A percentile compares a stretch with the other conserved stretches of the same genome.
These are phyloP conservation scores for Noctua janthe DNA, from an alignment of 2,888 invertebrate genomes.

Conservation along the genomic window DNA sequence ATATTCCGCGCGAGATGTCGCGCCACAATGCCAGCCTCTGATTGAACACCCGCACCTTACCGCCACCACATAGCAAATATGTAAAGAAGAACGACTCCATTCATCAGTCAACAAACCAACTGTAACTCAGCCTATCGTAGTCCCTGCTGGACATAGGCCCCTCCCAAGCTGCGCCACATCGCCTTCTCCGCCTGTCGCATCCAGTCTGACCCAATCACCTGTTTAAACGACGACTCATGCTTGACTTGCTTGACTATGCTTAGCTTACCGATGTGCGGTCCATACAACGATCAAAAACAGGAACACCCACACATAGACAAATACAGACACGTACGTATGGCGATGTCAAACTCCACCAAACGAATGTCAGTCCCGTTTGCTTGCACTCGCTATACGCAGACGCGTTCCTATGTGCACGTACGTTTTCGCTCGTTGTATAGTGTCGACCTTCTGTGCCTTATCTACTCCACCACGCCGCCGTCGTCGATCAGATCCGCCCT, in stretches of 20 bases:
- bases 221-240: not conserved
- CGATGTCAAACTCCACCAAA: not conserved
- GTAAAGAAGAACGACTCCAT: not conserved
- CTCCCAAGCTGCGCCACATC: not conserved
- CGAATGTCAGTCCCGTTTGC: not conserved
- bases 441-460: not conserved
- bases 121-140: not conserved
- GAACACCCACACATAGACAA: not conserved
- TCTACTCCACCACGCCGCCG: not conserved
- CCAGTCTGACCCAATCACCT: not conserved
- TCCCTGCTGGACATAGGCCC: not conserved
- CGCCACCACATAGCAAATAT: not conserved
- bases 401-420: too few relatives aligned
- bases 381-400: not conserved
- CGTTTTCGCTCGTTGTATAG: not conserved
- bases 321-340: not conserved
- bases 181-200: not conserved
- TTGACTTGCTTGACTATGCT: not conserved
- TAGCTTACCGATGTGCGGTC: not conserved
- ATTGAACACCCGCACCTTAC: constrained; percentile 54
- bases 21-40: constrained; percentile 60
- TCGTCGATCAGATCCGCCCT: constrained; percentile 57
- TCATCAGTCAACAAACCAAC: not conserved
- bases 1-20: constrained; percentile 68
- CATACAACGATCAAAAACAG: not conserved